Base-by-base conservation (phyloP, 2,797 vertebrate genomes). In the Hapalemur alaotrensis region DNA sequence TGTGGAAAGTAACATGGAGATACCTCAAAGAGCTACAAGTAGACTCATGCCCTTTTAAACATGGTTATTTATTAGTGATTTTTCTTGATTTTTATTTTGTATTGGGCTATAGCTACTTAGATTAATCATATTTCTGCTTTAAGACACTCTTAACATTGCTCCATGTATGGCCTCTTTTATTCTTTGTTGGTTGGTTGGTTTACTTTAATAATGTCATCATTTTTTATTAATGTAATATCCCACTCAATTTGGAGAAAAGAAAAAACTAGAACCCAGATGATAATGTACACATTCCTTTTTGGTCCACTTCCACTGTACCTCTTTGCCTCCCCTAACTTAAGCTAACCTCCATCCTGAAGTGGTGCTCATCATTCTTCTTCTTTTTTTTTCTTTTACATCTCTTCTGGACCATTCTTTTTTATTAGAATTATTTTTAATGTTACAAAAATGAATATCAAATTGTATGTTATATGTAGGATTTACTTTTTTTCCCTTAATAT, bases 31-130 rank as follows among this genome's bases (percentile, higher is more conserved):
- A 54, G 2, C 20, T 54, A 54, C 20, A 9, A 54, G 52, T 54
- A 54, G 20, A 52, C 46, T 89, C 67, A 63, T 41, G 67, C 25
- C 41, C 25, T 80, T 63, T 59, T 38, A 32, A 35, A 69, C 57
- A 48, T 48, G 35, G 14, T 28, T 63, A 63, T 46, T 87, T 82
- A 81, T 70, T 91, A 48, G 30, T 75, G 30, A 7, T 43, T 75
- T 93, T 93, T 57, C 63, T 48, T 86, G 59, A 50, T 91, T 91
- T 57, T 81, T 67, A 43, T 86, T 87, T 96, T 59, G 15, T 52
- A 35, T 48, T 73, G n/a, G n/a, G 52, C 72, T n/a, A 17, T 7
- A 54, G 9, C 32, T 73, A 23, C 18, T 84, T 48, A 43, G 17
- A 72, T 84, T 25, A 43, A 20, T 87, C 20, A 46, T 38, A 35